Conservation (phyloP, 2,113 vertebrate genomes). For the Scolopax mira region DNA sequence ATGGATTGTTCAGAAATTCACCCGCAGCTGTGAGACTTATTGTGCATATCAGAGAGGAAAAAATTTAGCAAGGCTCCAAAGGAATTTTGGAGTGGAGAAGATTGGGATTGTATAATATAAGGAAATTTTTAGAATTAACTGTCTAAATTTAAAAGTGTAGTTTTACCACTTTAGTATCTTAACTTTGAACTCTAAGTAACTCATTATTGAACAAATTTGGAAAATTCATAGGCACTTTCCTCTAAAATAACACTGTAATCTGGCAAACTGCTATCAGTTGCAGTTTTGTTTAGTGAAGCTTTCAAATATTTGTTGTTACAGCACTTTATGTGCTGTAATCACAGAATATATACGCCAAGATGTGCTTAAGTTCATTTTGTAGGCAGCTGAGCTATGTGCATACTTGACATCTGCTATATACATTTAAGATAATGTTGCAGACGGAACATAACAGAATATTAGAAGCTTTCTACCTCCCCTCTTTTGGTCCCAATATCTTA, state of each 20-base stretch:
- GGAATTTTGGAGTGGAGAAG: not conserved
- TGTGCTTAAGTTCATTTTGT: not conserved
- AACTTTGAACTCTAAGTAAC: not conserved
- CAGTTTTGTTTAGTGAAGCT: not conserved
- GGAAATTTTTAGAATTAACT: not conserved
- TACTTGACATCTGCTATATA: not conserved
- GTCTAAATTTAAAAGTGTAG: not conserved
- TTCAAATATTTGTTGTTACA: constrained; percentile 8
- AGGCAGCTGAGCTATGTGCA: not conserved
- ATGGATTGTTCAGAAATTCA: not conserved
- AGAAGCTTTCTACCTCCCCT: not conserved
- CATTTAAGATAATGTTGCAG: not conserved
- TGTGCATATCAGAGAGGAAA: not conserved
- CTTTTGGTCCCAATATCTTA: not conserved
- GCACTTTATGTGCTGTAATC: not conserved
- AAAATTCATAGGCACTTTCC: not conserved
- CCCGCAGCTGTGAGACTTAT: not conserved
- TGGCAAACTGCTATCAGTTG: not conserved
- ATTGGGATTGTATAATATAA: not conserved
- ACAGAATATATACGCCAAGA: not conserved
- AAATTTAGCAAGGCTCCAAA: not conserved
- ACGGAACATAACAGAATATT: not conserved
- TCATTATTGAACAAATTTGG: not conserved
- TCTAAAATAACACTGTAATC: not conserved
- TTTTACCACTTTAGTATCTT: not conserved